Conservation (phyloP, 2,113 vertebrate genomes). For the Malurus elegans region DNA sequence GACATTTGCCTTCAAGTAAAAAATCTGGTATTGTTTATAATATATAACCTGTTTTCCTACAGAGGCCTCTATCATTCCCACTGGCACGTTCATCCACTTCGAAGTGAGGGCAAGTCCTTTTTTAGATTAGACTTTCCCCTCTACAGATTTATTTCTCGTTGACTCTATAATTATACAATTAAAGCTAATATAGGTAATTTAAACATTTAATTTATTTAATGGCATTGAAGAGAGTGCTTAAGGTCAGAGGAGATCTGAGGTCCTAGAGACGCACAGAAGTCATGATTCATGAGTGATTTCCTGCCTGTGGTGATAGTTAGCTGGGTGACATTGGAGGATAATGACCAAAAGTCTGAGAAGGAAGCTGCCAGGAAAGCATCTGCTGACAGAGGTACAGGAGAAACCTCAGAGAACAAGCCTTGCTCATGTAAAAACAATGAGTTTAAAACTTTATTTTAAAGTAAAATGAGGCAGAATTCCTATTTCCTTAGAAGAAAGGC, state of each 20-base stretch:
- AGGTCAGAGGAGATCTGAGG: constrained; percentile 59
- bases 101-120: constrained; percentile 14
- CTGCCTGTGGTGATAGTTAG: constrained; percentile 34
- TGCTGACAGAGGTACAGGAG: background rate
- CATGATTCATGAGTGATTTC: constrained; percentile 62
- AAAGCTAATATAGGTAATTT: constrained; percentile 63
- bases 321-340: constrained; percentile 56
- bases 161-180: constrained; percentile 61
- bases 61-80: background rate
- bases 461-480: background rate
- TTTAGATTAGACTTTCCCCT: constrained; percentile 29
- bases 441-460: background rate
- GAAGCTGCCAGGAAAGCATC: background rate
- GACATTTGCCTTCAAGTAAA: background rate
- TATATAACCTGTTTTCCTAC: background rate
- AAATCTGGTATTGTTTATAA: background rate
- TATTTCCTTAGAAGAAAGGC: too few species aligned
- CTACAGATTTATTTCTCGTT: constrained; percentile 60
- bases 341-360: constrained; percentile 18
- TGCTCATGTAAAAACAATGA: background rate
- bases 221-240: constrained; percentile 59
- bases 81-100: background rate
- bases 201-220: constrained; percentile 70
- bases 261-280: constrained; percentile 27
- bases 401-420: background rate